Conservation (phyloP, 1,140 invertebrate genomes). For the Heliothis subflexa region DNA sequence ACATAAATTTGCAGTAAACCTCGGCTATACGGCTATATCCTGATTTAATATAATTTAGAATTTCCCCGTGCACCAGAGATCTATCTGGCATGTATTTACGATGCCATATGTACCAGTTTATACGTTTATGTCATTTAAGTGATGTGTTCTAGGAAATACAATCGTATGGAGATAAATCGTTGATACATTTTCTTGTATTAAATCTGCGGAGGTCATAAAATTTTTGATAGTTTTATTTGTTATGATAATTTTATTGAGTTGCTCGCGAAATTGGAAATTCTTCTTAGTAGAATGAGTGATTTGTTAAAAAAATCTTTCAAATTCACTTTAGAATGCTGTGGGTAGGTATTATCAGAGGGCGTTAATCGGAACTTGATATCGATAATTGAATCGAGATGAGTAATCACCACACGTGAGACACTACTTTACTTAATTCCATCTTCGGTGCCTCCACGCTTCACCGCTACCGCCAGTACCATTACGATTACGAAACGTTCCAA, state of each 20-base stretch:
- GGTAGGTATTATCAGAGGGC: no score
- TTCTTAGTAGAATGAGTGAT: neutral
- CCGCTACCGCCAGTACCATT: conserved; percentile 31
- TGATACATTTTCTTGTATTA: conserved; percentile 31
- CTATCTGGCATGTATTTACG: conserved; percentile 42
- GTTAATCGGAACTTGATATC: neutral
- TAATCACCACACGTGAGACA: conserved; percentile 15
- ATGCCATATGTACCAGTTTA: conserved; percentile 38
- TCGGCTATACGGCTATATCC: conserved; percentile 40
- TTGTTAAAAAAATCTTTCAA: no score
- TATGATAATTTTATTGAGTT: conserved; percentile 35
- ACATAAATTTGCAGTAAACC: conserved; percentile 42
- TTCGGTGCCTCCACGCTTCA: conserved; percentile 14
- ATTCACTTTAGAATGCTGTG: no score
- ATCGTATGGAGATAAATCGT: conserved; percentile 35
- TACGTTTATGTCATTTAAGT: conserved; percentile 39
- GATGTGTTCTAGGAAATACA: conserved; percentile 46
- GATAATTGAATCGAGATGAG: conserved; percentile 3
- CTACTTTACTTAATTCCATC: conserved; percentile 39
- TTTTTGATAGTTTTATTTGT: conserved; percentile 40
- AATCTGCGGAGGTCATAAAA: conserved; percentile 39
- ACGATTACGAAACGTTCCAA: conserved; percentile 52
- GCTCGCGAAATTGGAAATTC: conserved; percentile 21
- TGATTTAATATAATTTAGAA: conserved; percentile 47
- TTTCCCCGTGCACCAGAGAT: conserved; percentile 29